Evolutionary conservation across 1,140 invertebrate species (phyloP).

Genomic region (Diorhabda elongata): DNA sequence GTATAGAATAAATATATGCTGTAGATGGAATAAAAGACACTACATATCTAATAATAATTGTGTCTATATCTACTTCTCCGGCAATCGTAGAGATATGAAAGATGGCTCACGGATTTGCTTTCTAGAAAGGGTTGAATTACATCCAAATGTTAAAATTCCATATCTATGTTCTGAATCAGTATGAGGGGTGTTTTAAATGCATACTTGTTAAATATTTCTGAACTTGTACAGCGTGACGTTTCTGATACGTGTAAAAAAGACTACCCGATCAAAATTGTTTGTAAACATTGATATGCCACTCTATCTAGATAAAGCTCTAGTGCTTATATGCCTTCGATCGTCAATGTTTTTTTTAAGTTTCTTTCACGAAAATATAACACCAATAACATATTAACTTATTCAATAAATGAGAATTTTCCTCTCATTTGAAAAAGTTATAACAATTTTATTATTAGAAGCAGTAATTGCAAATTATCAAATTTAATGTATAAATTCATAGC

Average conservation of each 20-base stretch:
- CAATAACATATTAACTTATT: too few relatives aligned
- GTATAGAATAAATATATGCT: not conserved
- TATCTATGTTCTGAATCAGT: not conserved
- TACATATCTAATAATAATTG: not conserved
- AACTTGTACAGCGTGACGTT: not conserved
- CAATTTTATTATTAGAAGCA: too few relatives aligned
- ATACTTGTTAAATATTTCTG: constrained; percentile 2
- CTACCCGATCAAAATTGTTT: too few relatives aligned
- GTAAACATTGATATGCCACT: too few relatives aligned
- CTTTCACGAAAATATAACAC: too few relatives aligned
- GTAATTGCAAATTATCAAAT: too few relatives aligned
- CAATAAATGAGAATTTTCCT: too few relatives aligned
- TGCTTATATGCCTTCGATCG: too few relatives aligned
- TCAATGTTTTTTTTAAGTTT: too few relatives aligned
- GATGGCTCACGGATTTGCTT: not conserved
- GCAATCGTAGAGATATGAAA: not conserved
- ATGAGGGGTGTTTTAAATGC: not conserved
- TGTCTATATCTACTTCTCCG: not conserved
- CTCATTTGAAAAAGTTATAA: too few relatives aligned
- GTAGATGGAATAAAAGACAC: not conserved
- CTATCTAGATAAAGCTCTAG: too few relatives aligned
- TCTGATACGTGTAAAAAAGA: not conserved
- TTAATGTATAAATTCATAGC: too few relatives aligned
- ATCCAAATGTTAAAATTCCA: not conserved
- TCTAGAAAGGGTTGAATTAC: not conserved